Evolutionary conservation across 1,140 invertebrate genomes (phyloP).

Genomic region (Drosophila murphyi): DNA sequence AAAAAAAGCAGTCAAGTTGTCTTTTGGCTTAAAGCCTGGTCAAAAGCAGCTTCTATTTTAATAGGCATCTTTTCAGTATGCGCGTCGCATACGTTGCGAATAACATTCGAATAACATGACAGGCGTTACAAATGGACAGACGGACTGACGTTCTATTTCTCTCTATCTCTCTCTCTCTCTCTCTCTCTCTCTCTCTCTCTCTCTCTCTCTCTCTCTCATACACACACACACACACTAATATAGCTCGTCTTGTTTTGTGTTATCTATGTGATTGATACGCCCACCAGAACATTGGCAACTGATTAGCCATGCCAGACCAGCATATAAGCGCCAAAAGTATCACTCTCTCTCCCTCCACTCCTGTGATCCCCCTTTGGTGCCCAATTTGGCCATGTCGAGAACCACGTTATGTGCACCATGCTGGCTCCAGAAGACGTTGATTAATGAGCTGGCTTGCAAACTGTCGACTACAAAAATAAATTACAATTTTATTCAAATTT

Average conservation of each 20-base stretch:
- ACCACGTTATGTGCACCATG: conserved; percentile 31
- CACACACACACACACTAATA: too few relatives aligned
- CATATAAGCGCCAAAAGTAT: conserved; percentile 30
- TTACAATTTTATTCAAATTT: conserved; percentile 74
- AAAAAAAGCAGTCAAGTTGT: background rate
- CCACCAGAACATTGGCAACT: conserved; percentile 47
- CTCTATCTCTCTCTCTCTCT: background rate
- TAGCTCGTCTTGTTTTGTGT: background rate
- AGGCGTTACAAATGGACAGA: conserved; percentile 26
- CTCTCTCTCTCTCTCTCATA: background rate
- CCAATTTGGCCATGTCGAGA: conserved; percentile 34
- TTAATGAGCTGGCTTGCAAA: conserved; percentile 64
- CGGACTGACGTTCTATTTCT: background rate
- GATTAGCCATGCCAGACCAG: conserved; percentile 65
- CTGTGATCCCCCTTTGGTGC: background rate
- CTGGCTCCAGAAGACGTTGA: conserved; percentile 56
- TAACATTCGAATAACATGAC: conserved; percentile 59
- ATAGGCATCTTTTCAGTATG: conserved; percentile 33
- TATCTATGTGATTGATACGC: conserved; percentile 69
- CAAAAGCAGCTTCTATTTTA: background rate
- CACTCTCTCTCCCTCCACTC: background rate
- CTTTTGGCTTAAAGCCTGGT: conserved; percentile 1
- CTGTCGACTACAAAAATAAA: conserved; percentile 68
- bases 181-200: background rate
- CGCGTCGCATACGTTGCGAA: conserved; percentile 29